phyloP scores from a whole-genome alignment of 92 coral and sea anemone species.

The Chrysogorgia sp. region DNA sequence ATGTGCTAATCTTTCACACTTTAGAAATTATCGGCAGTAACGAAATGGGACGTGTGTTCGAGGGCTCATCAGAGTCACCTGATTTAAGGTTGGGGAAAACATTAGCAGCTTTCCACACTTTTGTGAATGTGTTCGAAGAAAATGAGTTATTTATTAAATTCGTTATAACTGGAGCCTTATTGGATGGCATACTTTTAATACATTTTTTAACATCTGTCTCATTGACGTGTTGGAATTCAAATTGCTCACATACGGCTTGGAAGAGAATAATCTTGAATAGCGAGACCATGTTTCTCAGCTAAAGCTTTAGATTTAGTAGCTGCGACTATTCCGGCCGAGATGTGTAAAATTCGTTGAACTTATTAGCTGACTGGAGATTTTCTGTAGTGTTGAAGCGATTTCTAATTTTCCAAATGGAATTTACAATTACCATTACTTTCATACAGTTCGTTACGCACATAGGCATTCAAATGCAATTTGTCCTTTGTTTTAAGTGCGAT shows the following conservation, averaged over 20 bases:
- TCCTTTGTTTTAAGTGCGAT: conserved; percentile 40
- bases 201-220: too few species aligned
- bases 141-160: too few species aligned
- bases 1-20: conserved; percentile 37
- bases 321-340: conserved; percentile 44
- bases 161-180: too few species aligned
- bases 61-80: too few species aligned
- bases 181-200: too few species aligned
- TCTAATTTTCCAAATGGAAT: conserved; percentile 47
- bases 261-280: too few species aligned
- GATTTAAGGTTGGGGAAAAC: too few species aligned
- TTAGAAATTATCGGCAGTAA: conserved; percentile 54
- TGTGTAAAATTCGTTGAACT: conserved; percentile 45
- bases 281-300: conserved; percentile 43
- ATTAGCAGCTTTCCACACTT: too few species aligned
- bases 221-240: too few species aligned
- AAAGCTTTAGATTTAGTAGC: conserved; percentile 43
- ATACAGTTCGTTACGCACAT: conserved; percentile 11
- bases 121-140: too few species aligned
- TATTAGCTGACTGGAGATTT: conserved; percentile 51
- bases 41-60: conserved; percentile 13
- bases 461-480: conserved; percentile 56
- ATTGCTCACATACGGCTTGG: too few species aligned
- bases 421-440: conserved; percentile 37
- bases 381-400: conserved; percentile 29